Base-by-base conservation (phyloP, 1,140 invertebrate genomes). In the Diploscapter pachys region DNA sequence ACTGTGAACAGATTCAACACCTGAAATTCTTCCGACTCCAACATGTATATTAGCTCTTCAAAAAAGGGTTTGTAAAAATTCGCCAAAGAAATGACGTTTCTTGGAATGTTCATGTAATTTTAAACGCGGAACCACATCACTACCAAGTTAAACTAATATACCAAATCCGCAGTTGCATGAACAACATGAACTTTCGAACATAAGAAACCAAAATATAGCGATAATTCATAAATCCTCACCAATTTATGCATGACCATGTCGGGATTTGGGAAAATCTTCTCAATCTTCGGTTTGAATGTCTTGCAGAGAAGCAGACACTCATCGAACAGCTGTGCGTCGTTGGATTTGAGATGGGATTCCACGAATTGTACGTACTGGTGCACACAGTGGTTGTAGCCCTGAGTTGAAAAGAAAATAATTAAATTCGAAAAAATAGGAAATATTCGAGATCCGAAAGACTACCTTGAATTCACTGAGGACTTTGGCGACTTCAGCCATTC, bases 401-500 rank as follows among this genome's bases (percentile, higher is more conserved):
- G 31, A 31, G 31, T 5, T 50, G 31, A 13, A 64, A 64, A 48
- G 63, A 6, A 64, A 6, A 13, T 6, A 6, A 64, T 48, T 13
- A 5, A 13, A 5, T 13, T 9, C 31, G 51, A 64, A 6, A 50
- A 64, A 31, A 48, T 64, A 5, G 31, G 31, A 31, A 31, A 31
- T 31, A 31, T 31, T 31, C 31, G 31, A 31, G 31, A 31, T 31
- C 31, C 3, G 31, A 75, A 31, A 31, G 31, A 31, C 31, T 31
- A 31, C 72, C 86, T 96, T 97, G 84, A 98, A 99, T 83, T 98
- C 93, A 1, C 92, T 92, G 75, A 98, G 88, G 61, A 96, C 93
- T 51, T 89, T 89, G 0, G 96, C 94, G 74, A 98, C 91, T 83
- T 94, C 91, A 83, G 93, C 95, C 95, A 99, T 98, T 82, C 92